These are phyloP conservation scores for Drosophila orosa DNA, from an alignment of 1,140 invertebrate genomes.

Conservation along the genomic window DNA sequence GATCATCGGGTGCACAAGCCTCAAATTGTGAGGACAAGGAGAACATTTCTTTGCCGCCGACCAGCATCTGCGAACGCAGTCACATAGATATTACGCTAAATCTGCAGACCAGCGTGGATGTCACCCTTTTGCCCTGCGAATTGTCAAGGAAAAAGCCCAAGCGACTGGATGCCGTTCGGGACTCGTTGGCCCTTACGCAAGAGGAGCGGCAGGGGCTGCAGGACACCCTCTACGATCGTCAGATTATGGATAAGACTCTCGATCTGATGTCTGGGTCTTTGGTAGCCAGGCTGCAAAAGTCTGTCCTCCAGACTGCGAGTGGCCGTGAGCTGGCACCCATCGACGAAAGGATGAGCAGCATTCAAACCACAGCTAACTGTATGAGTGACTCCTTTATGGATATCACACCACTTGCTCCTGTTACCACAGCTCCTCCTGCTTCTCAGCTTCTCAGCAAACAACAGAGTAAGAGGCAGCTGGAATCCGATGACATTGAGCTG, in stretches of 20 bases:
- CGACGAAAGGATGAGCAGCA: background rate
- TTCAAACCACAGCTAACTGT: background rate
- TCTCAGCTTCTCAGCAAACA: background rate
- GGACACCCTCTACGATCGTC: conserved; percentile 8
- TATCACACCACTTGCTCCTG: conserved; percentile 23
- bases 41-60: conserved; percentile 22
- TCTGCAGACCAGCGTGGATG: conserved; percentile 58
- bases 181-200: conserved; percentile 17
- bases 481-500: background rate
- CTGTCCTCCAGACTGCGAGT: background rate
- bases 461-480: conserved; percentile 12
- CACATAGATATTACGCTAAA: conserved; percentile 35
- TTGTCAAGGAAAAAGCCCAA: background rate
- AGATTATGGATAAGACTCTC: conserved; percentile 51
- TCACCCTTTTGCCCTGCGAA: conserved; percentile 61
- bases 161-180: background rate
- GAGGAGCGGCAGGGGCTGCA: conserved; percentile 37
- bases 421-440: background rate
- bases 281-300: conserved; percentile 4
- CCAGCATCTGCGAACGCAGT: conserved; percentile 19
- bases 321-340: background rate
- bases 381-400: conserved; percentile 40
- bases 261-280: conserved; percentile 49
- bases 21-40: conserved; percentile 40
- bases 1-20: background rate